Conservation (phyloP, 2,797 vertebrate genomes). For the Enteromius unitaeniatus region DNA sequence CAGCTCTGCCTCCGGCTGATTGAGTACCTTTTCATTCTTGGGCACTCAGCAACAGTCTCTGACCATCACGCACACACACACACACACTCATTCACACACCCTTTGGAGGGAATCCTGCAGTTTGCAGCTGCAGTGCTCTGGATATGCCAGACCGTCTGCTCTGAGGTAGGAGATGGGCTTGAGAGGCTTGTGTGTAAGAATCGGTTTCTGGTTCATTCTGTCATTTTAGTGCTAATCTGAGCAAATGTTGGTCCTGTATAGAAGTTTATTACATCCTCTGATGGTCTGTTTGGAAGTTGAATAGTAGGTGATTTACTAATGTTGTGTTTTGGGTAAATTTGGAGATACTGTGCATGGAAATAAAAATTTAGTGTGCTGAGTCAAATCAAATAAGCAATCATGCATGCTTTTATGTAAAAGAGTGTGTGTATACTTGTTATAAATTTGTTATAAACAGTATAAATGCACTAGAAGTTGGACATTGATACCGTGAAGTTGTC, state of each 20-base stretch:
- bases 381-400: not conserved
- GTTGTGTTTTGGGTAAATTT: not conserved
- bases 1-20: constrained; percentile 70
- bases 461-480: not conserved
- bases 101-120: constrained; percentile 63
- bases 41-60: constrained; percentile 72
- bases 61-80: constrained; percentile 47
- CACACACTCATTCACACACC: constrained; percentile 50
- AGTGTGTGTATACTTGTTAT: not conserved
- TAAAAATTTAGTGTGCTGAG: not conserved
- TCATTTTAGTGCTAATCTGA: constrained; percentile 11
- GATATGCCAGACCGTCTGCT: constrained; percentile 62
- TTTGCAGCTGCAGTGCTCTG: constrained; percentile 58
- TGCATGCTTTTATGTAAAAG: not conserved
- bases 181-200: constrained; percentile 45
- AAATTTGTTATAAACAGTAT: not conserved
- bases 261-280: not conserved
- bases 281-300: constrained; percentile 1
- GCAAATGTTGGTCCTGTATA: not conserved
- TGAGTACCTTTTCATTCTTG: constrained; percentile 73
- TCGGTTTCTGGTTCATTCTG: constrained; percentile 10
- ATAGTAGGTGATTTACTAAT: not conserved
- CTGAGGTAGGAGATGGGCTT: constrained; percentile 73
- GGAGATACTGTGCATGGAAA: not conserved
- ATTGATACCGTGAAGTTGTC: not conserved